Evolutionary conservation across 2,113 vertebrate species (phyloP).

Genomic region (Nothobranchius furzeri): DNA sequence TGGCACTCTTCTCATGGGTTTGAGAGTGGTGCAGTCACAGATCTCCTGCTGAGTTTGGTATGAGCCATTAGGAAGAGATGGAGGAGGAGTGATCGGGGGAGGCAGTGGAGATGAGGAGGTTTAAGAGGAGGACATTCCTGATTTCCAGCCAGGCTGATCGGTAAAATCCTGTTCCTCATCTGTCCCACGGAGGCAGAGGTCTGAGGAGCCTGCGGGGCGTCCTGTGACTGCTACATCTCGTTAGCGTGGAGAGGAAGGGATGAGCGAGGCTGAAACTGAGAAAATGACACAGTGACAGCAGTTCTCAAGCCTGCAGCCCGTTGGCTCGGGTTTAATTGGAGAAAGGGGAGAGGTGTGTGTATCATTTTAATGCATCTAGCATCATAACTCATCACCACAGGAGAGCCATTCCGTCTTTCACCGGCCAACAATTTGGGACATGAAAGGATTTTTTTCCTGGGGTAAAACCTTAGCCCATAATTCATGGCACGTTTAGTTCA

Average conservation of each 20-base stretch:
- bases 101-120: constrained; percentile 46
- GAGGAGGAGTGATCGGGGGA: constrained; percentile 35
- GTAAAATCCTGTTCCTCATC: constrained; percentile 71
- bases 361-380: constrained; percentile 28
- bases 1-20: constrained; percentile 56
- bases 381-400: constrained; percentile 31
- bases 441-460: constrained; percentile 33
- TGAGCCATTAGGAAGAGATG: constrained; percentile 66
- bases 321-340: constrained; percentile 15
- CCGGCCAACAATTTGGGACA: constrained; percentile 31
- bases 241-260: constrained; percentile 57
- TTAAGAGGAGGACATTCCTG: constrained; percentile 73
- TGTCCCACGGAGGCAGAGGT: constrained; percentile 65
- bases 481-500: constrained; percentile 38
- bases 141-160: constrained; percentile 79
- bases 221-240: constrained; percentile 76
- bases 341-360: neutral
- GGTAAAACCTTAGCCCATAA: constrained; percentile 36
- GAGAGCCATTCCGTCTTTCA: constrained; percentile 27
- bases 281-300: constrained; percentile 56
- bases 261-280: constrained; percentile 57
- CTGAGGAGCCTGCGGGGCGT: constrained; percentile 71
- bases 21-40: constrained; percentile 66
- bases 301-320: constrained; percentile 35
- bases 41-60: constrained; percentile 78